phyloP scores from a whole-genome alignment of 2,888 invertebrate genomes.

The Drosophila neutralis region DNA sequence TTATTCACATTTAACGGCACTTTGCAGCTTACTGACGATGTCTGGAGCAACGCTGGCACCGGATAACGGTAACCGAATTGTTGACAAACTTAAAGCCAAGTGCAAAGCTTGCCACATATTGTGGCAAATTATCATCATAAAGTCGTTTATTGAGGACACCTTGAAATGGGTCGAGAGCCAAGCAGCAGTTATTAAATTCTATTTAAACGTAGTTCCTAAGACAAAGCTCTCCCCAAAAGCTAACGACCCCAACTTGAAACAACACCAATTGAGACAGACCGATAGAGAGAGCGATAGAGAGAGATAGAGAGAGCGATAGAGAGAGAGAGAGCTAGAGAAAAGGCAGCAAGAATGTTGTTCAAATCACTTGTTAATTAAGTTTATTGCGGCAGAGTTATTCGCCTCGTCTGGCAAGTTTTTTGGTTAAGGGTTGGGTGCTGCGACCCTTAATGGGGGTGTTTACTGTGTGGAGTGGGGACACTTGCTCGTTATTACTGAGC shows the following conservation, averaged over 20 bases:
- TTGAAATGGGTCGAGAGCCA: constrained; percentile 13
- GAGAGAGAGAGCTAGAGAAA: not conserved
- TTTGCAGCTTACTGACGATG: constrained; percentile 8
- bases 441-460: constrained; percentile 10
- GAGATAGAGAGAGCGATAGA: not conserved
- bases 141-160: constrained; percentile 57
- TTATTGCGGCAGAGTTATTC: constrained; percentile 57
- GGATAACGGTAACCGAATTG: constrained; percentile 25
- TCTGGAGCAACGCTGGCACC: not conserved
- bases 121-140: constrained; percentile 62
- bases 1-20: constrained; percentile 27
- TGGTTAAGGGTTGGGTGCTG: constrained; percentile 4
- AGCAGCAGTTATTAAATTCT: constrained; percentile 52
- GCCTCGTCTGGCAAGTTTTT: constrained; percentile 36
- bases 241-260: constrained; percentile 5
- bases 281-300: not conserved
- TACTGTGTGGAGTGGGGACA: not conserved
- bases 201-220: constrained; percentile 45
- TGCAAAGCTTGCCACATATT: constrained; percentile 49
- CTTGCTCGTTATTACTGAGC: constrained; percentile 57
- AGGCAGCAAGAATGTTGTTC: constrained; percentile 36
- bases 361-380: constrained; percentile 69
- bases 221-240: constrained; percentile 11
- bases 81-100: constrained; percentile 45
- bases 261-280: not conserved